Base-by-base conservation (phyloP, 2,888 invertebrate genomes). In the Thera obeliscata region DNA sequence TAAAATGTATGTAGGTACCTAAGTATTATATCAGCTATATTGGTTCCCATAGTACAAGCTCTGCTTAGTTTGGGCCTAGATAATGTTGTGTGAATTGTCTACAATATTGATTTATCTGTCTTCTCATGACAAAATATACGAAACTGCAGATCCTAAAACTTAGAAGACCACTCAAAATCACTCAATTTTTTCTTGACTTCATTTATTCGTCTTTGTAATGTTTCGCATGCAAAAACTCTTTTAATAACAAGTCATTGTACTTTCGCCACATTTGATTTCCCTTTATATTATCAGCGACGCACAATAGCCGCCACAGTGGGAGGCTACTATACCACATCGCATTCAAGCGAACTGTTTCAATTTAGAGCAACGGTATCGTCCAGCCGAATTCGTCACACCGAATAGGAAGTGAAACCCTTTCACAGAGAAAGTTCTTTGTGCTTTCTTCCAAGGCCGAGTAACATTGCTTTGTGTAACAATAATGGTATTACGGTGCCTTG, bases 351-450 rank as follows among this genome's bases (percentile, higher is more conserved):
- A 76, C 72, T 77, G 78, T 69, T 81, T 78, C 80, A 77, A 77
- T 81, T 80, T 74, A 72, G 75, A 81, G 75, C 80, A 81, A 84
- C 77, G 76, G 77, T 73, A 73, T 74, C 67, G 67, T 69, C 64
- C 76, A 80, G 58, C 55, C 78, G 58, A 54, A 89, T 93, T 89
- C 78, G 93, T 87, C 81, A 80, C 78, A 74, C 80, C 79, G 74
- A 84, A 85, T 78, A 89, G 88, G 89, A 90, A 89, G 85, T 83
- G 73, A 77, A 77, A 74, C 75, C 87, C 89, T 87, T 90, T 89
- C 86, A 78, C 85, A 76, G 90, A 84, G 92, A 91, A 91, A 91
- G 92, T 90, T 81, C 76, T 85, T 88, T 91, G 87, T 87, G 86
- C 90, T 90, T 90, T 91, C 90, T 90, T 86, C 81, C 87, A 87